A percentile compares a stretch with the other conserved stretches of the same genome.
Evolutionary conservation across 1,140 invertebrate genomes (phyloP).

Genomic region (Mercenaria mercenaria): DNA sequence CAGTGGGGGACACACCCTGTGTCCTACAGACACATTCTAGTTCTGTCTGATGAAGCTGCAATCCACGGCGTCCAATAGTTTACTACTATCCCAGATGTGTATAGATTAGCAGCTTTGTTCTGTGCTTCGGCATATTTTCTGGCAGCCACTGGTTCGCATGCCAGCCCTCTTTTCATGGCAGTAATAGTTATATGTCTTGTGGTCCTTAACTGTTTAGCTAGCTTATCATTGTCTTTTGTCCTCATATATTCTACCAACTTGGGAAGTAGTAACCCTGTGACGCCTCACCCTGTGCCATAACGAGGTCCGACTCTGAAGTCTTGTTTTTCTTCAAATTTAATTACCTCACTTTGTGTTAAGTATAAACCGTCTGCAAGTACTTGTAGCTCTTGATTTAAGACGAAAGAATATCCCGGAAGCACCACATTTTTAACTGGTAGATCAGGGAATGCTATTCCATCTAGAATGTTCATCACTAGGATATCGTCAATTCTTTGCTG

Average conservation of each 20-base stretch:
- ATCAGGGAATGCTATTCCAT: constrained; percentile 40
- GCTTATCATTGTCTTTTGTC: not conserved
- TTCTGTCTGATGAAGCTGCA: not conserved
- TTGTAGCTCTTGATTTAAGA: not conserved
- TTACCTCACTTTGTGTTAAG: not conserved
- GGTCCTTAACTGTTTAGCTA: constrained; percentile 15
- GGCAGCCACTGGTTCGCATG: constrained; percentile 47
- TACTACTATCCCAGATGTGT: not conserved
- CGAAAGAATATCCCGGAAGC: not conserved
- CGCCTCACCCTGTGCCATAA: constrained; percentile 51
- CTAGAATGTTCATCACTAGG: constrained; percentile 55
- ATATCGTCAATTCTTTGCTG: constrained; percentile 49
- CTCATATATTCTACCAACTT: constrained; percentile 28
- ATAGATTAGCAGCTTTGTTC: not conserved
- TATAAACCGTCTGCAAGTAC: constrained; percentile 31
- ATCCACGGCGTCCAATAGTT: not conserved
- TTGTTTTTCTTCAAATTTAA: constrained; percentile 51
- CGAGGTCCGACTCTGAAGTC: constrained; percentile 18
- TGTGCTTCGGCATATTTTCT: not conserved
- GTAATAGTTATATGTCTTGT: constrained; percentile 43
- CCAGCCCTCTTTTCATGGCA: constrained; percentile 64
- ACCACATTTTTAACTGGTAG: constrained; percentile 44
- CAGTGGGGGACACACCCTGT: no score
- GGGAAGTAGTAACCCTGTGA: constrained; percentile 40
- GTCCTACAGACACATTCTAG: no score